phyloP scores from a whole-genome alignment of 2,888 invertebrate genomes.

The Drosophila seclusa region DNA sequence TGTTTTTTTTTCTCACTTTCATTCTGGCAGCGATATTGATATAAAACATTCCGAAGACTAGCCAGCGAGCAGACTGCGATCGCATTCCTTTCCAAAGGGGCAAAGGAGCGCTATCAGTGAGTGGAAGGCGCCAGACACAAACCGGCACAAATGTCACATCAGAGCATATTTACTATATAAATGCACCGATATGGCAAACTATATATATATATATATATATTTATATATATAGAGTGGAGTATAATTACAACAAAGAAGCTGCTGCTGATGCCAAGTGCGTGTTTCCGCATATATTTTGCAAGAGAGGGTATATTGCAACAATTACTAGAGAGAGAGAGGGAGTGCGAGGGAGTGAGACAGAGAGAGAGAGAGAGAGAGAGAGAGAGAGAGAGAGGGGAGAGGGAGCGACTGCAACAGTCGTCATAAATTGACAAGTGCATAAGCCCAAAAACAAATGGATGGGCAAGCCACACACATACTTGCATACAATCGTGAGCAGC shows the following conservation, averaged over 20 bases:
- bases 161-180: slow-evolving; percentile 14
- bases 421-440: slow-evolving; percentile 24
- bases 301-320: neutral
- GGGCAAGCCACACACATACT: slow-evolving; percentile 11
- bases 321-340: neutral
- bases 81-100: slow-evolving; percentile 37
- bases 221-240: slow-evolving; percentile 9
- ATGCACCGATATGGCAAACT: slow-evolving; percentile 56
- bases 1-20: neutral
- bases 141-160: slow-evolving; percentile 67
- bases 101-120: slow-evolving; percentile 29
- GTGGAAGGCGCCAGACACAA: slow-evolving; percentile 71
- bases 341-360: no score
- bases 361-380: neutral
- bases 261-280: slow-evolving; percentile 23
- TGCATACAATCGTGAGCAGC: no score
- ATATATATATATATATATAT: slow-evolving; percentile 15
- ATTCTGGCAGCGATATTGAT: slow-evolving; percentile 16
- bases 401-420: slow-evolving; percentile 9
- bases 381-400: no score
- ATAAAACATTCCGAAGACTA: slow-evolving; percentile 12
- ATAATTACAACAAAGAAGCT: slow-evolving; percentile 58
- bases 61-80: slow-evolving; percentile 20
- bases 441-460: slow-evolving; percentile 32
- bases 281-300: slow-evolving; percentile 27